Base-by-base conservation (phyloP, 2,888 invertebrate species). In the Pristionchus exspectatus region DNA sequence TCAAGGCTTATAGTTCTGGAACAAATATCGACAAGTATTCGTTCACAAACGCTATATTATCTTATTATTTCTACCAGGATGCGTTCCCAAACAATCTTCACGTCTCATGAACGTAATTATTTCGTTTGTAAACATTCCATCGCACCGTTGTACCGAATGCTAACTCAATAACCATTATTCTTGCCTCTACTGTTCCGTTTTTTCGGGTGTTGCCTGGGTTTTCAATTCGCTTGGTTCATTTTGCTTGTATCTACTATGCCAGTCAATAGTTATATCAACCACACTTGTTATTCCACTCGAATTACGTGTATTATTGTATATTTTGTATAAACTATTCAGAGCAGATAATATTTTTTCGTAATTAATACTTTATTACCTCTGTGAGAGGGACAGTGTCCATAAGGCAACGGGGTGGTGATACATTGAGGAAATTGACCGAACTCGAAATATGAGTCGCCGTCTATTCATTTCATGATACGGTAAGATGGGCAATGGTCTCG, bases 341-440 rank as follows among this genome's bases (percentile, higher is more conserved):
- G 12, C 69, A 33, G 30, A 69, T 24, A 1, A 38, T 3, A 18
- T 74, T 38, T 33, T 33, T 18, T 21, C 24, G 44, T 77, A 21
- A 18, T 14, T 54, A 81, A 54, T n/a, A 24, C 50, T 81, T 81
- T 81, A 81, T 81, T 21, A 50, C 81, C 81, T 54, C 81, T 50
- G 50, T 27, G 81, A 81, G 81, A 50, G 81, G 81, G 81, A 44
- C 50, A 12, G 50, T n/a, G 44, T 77, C 38, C 50, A 50, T 50
- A 81, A 81, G 81, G 81, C 81, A 81, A 81, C n/a, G n/a, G 16
- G 44, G 54, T 81, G 44, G 54, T 81, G 81, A 50, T 44, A 81
- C 10, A 27, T 50, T 50, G 44, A 50, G 44, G 63, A n/a, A 63
- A 63, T 7, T 12, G 81, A 12, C 44, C 1, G 44, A 50, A 50